Base-by-base conservation (phyloP, 1,140 invertebrate genomes). In the Belonocnema kinseyi region DNA sequence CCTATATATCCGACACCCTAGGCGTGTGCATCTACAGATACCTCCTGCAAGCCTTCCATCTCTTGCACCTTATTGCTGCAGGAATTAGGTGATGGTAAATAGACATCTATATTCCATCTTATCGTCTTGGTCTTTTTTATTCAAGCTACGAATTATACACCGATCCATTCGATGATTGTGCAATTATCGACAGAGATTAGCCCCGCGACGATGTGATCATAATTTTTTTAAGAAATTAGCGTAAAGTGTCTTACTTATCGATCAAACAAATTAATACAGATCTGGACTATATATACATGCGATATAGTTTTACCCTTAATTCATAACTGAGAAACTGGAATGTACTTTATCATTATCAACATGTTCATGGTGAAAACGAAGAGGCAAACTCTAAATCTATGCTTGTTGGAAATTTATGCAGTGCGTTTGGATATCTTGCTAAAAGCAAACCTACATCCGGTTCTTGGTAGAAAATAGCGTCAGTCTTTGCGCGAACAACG, bases 11-110 rank as follows among this genome's bases (percentile, higher is more conserved):
- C 40, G 40, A 11, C 40, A 11, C 11, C 40, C 40, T 46, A 46
- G 40, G 83, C 73, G 77, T 83, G 71, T 72, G 75, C 80, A 76
- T 71, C 76, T 71, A 79, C 73, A 78, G 80, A 79, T 78, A 82
- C 80, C 79, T 82, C 80, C 78, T 76, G 73, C 40, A 46, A 46
- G 10, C 1, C 10, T 46, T 11, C 6, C 40, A 46, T 40, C 1
- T 46, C 33, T 40, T 40, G 26, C 26, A 46, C 40, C 40, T 7
- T 10, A 46, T 46, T 46, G 26, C 26, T 33, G 26, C 26, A 33
- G 58, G 21, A 40, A 6, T 33, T 66, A 66, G 40, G 26, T 26
- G 21, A 40, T 16, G 26, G 58, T 14, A 56, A 16, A n/a, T 40
- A 16, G 14, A 4, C 26, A 13, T 66, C 4, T 40, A n/a, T 33